These are phyloP conservation scores for Girardinichthys multiradiatus DNA, from an alignment of 2,113 vertebrate genomes.

Conservation along the genomic window DNA sequence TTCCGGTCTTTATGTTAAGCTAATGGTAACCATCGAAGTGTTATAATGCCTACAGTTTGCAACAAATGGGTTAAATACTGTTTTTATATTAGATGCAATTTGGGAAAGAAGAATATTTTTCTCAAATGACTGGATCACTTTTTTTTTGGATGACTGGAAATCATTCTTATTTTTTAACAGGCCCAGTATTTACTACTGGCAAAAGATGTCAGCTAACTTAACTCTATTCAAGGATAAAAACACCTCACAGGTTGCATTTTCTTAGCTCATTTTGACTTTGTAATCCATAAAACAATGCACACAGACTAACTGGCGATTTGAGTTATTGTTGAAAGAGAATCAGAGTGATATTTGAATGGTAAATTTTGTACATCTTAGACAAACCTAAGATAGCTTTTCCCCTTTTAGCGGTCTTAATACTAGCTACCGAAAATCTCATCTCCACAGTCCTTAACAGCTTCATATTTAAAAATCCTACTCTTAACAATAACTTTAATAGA, in stretches of 20 bases:
- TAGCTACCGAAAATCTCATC: conserved; percentile 9
- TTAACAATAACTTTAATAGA: conserved; percentile 3
- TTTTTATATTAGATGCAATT: neutral
- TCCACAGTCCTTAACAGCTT: neutral
- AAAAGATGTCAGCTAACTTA: neutral
- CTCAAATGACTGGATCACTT: neutral
- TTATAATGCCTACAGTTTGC: neutral
- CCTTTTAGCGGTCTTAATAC: neutral
- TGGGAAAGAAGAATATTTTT: too few relatives aligned
- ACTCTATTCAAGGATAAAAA: neutral
- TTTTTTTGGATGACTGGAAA: neutral
- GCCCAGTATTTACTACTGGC: neutral
- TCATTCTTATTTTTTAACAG: neutral
- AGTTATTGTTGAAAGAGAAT: neutral
- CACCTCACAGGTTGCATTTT: neutral
- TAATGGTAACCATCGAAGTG: neutral
- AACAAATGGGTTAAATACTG: neutral
- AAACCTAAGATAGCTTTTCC: neutral
- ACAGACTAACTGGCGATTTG: neutral
- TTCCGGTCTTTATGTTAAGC: neutral
- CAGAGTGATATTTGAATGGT: neutral
- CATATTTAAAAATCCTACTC: neutral
- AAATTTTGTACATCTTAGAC: accelerated
- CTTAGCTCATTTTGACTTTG: neutral
- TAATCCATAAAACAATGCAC: neutral